These are phyloP conservation scores for Lasioglossum baleicum DNA, from an alignment of 1,140 invertebrate species.

Conservation along the genomic window DNA sequence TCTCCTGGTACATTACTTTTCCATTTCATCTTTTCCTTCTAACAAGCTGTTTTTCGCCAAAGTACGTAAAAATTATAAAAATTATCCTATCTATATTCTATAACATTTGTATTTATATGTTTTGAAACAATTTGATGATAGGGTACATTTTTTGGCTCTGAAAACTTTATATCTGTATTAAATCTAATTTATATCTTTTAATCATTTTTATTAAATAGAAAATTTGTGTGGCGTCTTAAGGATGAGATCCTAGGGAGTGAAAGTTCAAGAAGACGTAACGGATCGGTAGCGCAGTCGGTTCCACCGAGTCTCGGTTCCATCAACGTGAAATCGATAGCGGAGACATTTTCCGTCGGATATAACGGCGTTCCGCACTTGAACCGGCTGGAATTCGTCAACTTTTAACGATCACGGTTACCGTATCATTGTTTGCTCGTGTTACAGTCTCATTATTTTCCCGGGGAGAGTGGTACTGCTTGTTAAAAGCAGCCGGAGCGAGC, in stretches of 20 bases:
- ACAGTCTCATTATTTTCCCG: conserved; percentile 42
- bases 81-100: no score
- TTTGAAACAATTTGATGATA: no score
- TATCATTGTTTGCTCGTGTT: conserved; percentile 44
- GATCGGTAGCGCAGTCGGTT: neutral
- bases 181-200: no score
- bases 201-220: no score
- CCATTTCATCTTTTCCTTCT: neutral
- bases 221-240: no score
- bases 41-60: no score
- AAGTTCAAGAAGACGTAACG: no score
- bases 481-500: conserved; percentile 30
- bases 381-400: conserved; percentile 40
- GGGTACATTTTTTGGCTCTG: no score
- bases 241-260: no score
- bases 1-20: neutral
- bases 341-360: conserved; percentile 24
- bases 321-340: conserved; percentile 20
- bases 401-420: conserved; percentile 46
- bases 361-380: conserved; percentile 20
- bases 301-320: neutral
- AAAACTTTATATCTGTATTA: no score
- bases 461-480: conserved; percentile 34
- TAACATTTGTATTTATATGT: no score
- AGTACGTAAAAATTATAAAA: no score